Conservation (phyloP, 2,797 vertebrate species). For the Clamator glandarius region DNA sequence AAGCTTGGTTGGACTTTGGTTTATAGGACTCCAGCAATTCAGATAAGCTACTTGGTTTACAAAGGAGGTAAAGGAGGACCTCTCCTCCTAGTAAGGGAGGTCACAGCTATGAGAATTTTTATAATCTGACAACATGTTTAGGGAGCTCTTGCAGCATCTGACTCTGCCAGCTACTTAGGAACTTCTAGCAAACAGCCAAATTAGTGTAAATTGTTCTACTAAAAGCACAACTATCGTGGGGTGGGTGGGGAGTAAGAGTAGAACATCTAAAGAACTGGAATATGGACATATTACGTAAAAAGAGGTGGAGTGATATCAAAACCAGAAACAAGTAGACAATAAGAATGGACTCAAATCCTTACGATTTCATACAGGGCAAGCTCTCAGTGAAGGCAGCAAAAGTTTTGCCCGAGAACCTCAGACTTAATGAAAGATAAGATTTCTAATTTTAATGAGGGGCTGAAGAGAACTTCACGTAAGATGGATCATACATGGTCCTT, state of each 20-base stretch:
- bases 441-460: neutral
- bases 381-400: neutral
- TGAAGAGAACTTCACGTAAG: neutral
- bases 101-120: neutral
- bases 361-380: neutral
- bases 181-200: neutral
- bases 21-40: neutral
- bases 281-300: conserved; percentile 15
- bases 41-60: neutral
- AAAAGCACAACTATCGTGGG: neutral
- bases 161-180: neutral
- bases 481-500: neutral
- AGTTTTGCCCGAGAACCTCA: conserved; percentile 7
- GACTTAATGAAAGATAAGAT: neutral
- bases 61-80: neutral
- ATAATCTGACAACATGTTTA: neutral
- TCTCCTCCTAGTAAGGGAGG: neutral
- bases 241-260: neutral
- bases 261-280: conserved; percentile 12
- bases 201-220: neutral
- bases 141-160: neutral
- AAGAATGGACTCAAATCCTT: conserved; percentile 28
- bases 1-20: neutral
- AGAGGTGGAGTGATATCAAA: conserved; percentile 40
- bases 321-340: conserved; percentile 16